Conservation (phyloP, 2,113 vertebrate genomes). For the Desmodus rotundus region DNA sequence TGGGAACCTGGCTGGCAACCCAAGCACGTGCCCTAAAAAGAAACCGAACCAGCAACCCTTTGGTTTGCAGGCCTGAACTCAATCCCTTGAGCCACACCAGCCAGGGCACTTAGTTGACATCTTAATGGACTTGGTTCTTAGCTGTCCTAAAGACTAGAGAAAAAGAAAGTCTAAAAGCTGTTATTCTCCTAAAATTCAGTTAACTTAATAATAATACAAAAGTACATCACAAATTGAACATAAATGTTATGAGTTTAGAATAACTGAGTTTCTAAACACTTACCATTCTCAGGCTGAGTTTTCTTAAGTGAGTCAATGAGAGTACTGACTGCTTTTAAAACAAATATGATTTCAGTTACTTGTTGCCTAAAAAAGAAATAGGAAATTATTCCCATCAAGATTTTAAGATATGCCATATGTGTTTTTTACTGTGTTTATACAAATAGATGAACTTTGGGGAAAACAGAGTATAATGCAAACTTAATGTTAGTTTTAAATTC, state of each 20-base stretch:
- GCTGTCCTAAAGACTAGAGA: neutral
- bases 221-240: neutral
- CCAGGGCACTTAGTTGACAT: neutral
- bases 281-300: slow-evolving; percentile 98
- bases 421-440: neutral
- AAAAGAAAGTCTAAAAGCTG: neutral
- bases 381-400: slow-evolving; percentile 53
- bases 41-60: too few species aligned
- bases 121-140: neutral
- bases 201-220: neutral
- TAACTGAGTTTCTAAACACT: slow-evolving; percentile 74
- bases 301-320: slow-evolving; percentile 99
- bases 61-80: too few species aligned
- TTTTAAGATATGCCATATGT: slow-evolving; percentile 19
- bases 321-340: slow-evolving; percentile 98
- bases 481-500: slow-evolving; percentile 42
- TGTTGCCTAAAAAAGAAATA: slow-evolving; percentile 88
- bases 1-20: too few species aligned
- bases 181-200: slow-evolving; percentile 21
- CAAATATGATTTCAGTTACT: slow-evolving; percentile 99
- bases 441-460: slow-evolving; percentile 22
- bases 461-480: slow-evolving; percentile 27
- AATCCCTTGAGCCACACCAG: too few species aligned
- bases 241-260: neutral
- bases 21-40: too few species aligned